Evolutionary conservation across 2,113 vertebrate genomes (phyloP), one percentile per base, ranked within the genome.

Genomic region (Turdus rufiventris): DNA sequence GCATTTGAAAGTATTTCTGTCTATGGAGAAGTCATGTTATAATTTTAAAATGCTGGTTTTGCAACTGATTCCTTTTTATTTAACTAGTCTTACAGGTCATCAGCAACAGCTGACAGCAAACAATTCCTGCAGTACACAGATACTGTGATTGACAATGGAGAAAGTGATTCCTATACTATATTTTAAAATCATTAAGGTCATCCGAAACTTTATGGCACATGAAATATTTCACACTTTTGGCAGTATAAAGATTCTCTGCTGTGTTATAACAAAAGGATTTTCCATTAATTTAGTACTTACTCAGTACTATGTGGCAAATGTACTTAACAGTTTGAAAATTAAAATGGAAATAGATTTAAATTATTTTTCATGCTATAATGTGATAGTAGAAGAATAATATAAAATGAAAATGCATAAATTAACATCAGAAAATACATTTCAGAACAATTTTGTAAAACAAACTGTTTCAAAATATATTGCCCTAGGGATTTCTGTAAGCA

Each of bases 291-390:
- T 67, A 38, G 31, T 31, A 75, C 87, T 91, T 86, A 40, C 8
- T 70, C 72, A 34, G 56, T 84, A 74, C 51, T 56, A 29, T 5
- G 23, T 34, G 70, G 76, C 19, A 54, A 93, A 92, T 12, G 28
- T 38, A 60, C 48, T 81, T 78, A 84, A 72, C 36, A 45, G 77
- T 91, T 82, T 56, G 62, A 81, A 95, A 95, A 93, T 67, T 71
- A 84, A 84, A 92, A 94, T 81, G 20, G 87, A 92, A 94, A 91
- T 51, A 63, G 77, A 91, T 68, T 87, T 81, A n/a, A 63, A 85
- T 0, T 0, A 89, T 89, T 92, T 95, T 86, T 92, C 89, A 47
- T 81, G 3, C 18, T n/a, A 23, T 84, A 74, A 73, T 63, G 28
- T n/a, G 60, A 63, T 85, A 71, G 78, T 43, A 58, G 33, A 53